Evolutionary conservation across 1,140 invertebrate species (phyloP).

Genomic region (Drosophila virilis): DNA sequence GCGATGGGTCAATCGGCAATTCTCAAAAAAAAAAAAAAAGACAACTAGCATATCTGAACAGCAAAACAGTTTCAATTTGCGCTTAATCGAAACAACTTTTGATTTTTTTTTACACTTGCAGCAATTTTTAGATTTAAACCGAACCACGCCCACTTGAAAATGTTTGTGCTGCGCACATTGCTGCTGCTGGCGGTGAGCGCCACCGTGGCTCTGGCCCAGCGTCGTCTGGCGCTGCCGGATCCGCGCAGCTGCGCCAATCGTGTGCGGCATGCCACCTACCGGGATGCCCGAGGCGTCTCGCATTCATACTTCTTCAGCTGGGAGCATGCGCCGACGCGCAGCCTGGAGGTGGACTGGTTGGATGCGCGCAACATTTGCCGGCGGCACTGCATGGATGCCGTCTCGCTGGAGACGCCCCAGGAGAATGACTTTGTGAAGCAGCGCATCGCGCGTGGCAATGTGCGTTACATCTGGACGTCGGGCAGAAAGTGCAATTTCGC

Average conservation of each 20-base stretch:
- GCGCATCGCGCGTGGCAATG: conserved; percentile 89
- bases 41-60: background rate
- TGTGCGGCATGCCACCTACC: conserved; percentile 93
- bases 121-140: conserved; percentile 22
- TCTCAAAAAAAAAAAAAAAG: background rate
- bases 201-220: conserved; percentile 90
- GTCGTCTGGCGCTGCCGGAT: conserved; percentile 93
- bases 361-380: conserved; percentile 96
- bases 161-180: conserved; percentile 81
- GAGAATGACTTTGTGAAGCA: conserved; percentile 96
- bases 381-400: conserved; percentile 96
- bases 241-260: conserved; percentile 94
- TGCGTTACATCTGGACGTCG: conserved; percentile 94
- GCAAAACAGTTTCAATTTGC: conserved; percentile 39
- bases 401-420: conserved; percentile 94
- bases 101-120: conserved; percentile 15
- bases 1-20: conserved; percentile 9
- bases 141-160: conserved; percentile 23
- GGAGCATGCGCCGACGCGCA: conserved; percentile 93
- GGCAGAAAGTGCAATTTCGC: conserved; percentile 96
- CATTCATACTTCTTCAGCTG: conserved; percentile 98
- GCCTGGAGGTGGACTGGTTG: conserved; percentile 95
- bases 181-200: conserved; percentile 88
- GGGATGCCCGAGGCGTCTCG: conserved; percentile 92
- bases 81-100: conserved; percentile 14